Conservation (phyloP, 2,113 vertebrate genomes). For the Elgaria multicarinata region DNA sequence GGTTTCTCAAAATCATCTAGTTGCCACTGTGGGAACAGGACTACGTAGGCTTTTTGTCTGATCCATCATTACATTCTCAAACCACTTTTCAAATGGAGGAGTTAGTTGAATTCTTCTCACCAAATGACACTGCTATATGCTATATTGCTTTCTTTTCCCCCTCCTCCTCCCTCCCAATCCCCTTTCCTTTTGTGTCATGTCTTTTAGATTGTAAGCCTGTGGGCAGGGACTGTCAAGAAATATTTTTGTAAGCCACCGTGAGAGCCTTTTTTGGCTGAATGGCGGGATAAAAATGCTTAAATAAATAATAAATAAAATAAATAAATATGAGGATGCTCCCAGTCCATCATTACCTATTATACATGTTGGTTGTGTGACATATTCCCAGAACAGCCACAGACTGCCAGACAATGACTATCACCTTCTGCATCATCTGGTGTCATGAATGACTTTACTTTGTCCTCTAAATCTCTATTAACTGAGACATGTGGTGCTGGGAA, state of each 20-base stretch:
- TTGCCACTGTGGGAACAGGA: not conserved
- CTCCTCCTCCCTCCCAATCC: too few relatives aligned
- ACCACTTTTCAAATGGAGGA: not conserved
- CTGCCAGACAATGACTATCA: not conserved
- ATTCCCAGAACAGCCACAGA: not conserved
- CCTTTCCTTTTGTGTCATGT: too few relatives aligned
- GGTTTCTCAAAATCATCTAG: not conserved
- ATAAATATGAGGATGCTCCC: too few relatives aligned
- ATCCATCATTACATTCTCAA: not conserved
- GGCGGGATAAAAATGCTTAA: too few relatives aligned
- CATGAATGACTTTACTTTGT: slow-evolving; percentile 25
- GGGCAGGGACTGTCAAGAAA: too few relatives aligned
- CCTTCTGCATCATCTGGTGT: slow-evolving; percentile 13
- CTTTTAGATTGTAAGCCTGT: too few relatives aligned
- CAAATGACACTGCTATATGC: not conserved
- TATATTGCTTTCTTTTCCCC: too few relatives aligned
- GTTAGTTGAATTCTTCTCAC: not conserved
- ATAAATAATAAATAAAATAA: too few relatives aligned
- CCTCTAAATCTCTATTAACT: slow-evolving; percentile 13
- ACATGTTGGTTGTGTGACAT: not conserved
- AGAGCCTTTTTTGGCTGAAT: too few relatives aligned
- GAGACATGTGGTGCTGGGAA: slow-evolving; percentile 18
- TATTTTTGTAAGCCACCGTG: too few relatives aligned
- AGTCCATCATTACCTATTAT: not conserved
- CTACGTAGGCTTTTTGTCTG: not conserved